Base-by-base conservation (phyloP, 2,888 invertebrate genomes). In the Ramazzottius varieornatus region DNA sequence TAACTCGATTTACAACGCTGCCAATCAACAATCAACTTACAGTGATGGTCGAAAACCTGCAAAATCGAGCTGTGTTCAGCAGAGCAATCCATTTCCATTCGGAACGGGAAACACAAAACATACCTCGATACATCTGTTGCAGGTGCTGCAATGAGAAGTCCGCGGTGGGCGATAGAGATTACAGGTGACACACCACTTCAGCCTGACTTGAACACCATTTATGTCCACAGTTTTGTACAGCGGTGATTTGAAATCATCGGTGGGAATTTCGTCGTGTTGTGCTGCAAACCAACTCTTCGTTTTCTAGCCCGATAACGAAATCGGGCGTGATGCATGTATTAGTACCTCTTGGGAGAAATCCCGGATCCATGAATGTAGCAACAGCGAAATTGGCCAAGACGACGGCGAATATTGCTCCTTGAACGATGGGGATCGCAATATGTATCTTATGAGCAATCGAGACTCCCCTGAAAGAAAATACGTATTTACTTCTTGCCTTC, bases 101-200 rank as follows among this genome's bases (percentile, higher is more conserved):
- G n/a, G n/a, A n/a, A n/a, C n/a, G n/a, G n/a, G n/a, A n/a, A n/a
- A n/a, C n/a, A n/a, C n/a, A n/a, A n/a, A n/a, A n/a, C 8, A 20
- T 40, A 54, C 54, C 83, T 91, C 91, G 78, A 92, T 93, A 78
- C 94, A 96, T 75, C 90, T 90, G 81, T 98, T 92, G 82, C 96
- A 98, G 67, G 96, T 93, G 71, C 93, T 93, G 79, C 98, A 98
- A 79, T 98, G 98, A 67, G 93, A 93, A 79, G 96, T 94, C 74
- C 98, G 82, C 69, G 98, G 98, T 75, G 98, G 98, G 73, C 98
- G 82, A 80, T 99, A 98, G 81, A 98, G 98, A 81, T 94, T 92
- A 81, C 98, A 98, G 1, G 98, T 98, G 71, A 92, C 89, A 79
- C 98, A 96, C 96, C 96, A 98, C 80, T 98, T 99, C 96, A 99